These are phyloP conservation scores for Labeo rohita DNA, from an alignment of 2,113 vertebrate genomes.

Conservation along the genomic window DNA sequence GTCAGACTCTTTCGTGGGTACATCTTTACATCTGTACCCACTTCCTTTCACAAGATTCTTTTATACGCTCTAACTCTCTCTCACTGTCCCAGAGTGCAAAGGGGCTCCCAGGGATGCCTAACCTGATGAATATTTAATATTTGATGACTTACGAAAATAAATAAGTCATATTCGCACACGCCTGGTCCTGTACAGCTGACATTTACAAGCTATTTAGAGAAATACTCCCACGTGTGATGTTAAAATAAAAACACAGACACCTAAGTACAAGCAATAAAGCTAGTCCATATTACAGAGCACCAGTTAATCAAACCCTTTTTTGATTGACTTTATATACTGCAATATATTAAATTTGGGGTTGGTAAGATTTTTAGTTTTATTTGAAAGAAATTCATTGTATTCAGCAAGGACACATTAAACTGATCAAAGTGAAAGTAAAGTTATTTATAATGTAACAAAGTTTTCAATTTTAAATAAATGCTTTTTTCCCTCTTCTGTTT, in stretches of 20 bases:
- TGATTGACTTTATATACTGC: no score
- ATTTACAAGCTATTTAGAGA: slow-evolving; percentile 61
- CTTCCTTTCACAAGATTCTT: slow-evolving; percentile 4
- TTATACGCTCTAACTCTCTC: not conserved
- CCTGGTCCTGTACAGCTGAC: slow-evolving; percentile 61
- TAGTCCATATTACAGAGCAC: not conserved
- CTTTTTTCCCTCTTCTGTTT: not conserved
- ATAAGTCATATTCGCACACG: slow-evolving; percentile 70
- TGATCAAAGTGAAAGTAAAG: not conserved
- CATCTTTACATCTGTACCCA: not conserved
- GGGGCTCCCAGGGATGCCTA: slow-evolving; percentile 54
- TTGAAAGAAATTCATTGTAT: not conserved
- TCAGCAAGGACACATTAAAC: not conserved
- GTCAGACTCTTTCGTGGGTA: not conserved
- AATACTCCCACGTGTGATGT: slow-evolving; percentile 3
- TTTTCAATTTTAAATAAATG: no score
- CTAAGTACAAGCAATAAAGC: not conserved
- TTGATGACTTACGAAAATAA: slow-evolving; percentile 68
- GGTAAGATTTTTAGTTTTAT: no score
- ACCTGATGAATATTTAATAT: slow-evolving; percentile 73
- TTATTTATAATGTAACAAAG: not conserved
- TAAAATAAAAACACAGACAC: not conserved
- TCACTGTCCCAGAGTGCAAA: not conserved
- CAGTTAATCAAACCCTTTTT: not conserved
- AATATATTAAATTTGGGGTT: no score